Conservation (phyloP, 2,797 vertebrate genomes). For the Phrynocephalus forsythii region DNA sequence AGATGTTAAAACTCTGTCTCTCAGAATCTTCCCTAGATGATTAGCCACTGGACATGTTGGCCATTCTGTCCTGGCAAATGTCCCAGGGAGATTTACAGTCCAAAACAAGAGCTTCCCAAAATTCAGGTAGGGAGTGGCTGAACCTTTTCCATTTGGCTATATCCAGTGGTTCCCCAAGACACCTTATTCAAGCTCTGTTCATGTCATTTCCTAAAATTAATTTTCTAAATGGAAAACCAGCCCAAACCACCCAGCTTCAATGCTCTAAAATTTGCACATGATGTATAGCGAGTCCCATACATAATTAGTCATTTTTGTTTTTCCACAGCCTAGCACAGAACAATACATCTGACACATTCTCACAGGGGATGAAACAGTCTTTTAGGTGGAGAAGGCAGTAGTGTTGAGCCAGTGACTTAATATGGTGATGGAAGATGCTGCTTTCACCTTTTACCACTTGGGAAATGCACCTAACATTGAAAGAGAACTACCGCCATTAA, state of each 20-base stretch:
- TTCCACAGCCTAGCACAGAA: not conserved
- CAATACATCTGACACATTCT: conserved; percentile 42
- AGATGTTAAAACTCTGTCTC: too few relatives aligned
- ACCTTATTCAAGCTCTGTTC: not conserved
- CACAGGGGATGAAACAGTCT: conserved; percentile 41
- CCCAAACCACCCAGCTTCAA: not conserved
- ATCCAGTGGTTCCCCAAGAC: not conserved
- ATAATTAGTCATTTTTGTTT: not conserved
- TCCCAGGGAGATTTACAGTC: not conserved
- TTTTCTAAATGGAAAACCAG: not conserved
- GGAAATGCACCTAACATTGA: conserved; percentile 45
- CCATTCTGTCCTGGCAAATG: not conserved
- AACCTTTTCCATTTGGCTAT: not conserved
- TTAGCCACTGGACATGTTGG: not conserved
- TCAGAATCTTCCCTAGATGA: too few relatives aligned
- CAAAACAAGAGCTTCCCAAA: not conserved
- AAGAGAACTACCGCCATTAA: conserved; percentile 55
- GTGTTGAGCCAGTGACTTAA: not conserved
- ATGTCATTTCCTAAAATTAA: not conserved
- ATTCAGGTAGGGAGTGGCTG: not conserved
- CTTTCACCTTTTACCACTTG: conserved; percentile 46
- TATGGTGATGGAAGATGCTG: conserved; percentile 24
- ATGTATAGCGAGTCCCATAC: not conserved
- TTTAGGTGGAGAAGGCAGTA: conserved; percentile 27
- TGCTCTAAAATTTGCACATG: not conserved